A percentile compares a stretch with the other conserved stretches of the same genome.
Evolutionary conservation across 37 sponge, comb jelly and placozoan genomes (phyloP).

Genomic region (Petrosia ficiformis): DNA sequence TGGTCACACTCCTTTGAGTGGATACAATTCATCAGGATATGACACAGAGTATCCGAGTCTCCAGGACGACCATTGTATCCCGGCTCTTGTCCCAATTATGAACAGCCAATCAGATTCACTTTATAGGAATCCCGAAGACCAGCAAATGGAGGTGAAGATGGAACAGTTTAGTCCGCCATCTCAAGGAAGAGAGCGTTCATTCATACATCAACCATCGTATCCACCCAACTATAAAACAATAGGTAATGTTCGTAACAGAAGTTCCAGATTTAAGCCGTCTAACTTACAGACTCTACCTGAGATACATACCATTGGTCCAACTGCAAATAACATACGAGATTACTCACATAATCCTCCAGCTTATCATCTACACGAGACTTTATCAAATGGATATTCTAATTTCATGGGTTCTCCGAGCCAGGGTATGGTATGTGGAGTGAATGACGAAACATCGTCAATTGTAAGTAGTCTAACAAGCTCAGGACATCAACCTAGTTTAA

Average conservation of each 20-base stretch:
- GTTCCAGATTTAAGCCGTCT: background rate
- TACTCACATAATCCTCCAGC: background rate
- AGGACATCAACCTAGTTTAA: background rate
- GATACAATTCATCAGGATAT: conserved; percentile 43
- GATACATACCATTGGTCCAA: background rate
- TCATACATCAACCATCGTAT: background rate
- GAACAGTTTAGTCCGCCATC: conserved; percentile 2
- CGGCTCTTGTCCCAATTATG: conserved; percentile 3
- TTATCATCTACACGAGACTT: background rate
- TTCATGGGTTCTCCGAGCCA: background rate
- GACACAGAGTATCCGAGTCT: conserved; percentile 47
- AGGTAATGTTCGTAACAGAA: background rate
- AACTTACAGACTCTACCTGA: background rate
- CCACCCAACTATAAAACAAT: background rate
- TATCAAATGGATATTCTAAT: background rate
- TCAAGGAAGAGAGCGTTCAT: too few species aligned
- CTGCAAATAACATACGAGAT: background rate
- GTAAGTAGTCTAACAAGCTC: background rate
- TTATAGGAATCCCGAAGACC: background rate
- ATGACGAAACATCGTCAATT: background rate
- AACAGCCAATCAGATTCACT: conserved; percentile 5
- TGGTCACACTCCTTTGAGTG: conserved; percentile 23
- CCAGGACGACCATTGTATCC: conserved; percentile 15
- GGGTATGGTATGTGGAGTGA: background rate
- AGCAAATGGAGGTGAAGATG: background rate